Evolutionary conservation across 2,797 vertebrate genomes (phyloP), one percentile per base, ranked within the genome.

Genomic region (Cygnus olor): DNA sequence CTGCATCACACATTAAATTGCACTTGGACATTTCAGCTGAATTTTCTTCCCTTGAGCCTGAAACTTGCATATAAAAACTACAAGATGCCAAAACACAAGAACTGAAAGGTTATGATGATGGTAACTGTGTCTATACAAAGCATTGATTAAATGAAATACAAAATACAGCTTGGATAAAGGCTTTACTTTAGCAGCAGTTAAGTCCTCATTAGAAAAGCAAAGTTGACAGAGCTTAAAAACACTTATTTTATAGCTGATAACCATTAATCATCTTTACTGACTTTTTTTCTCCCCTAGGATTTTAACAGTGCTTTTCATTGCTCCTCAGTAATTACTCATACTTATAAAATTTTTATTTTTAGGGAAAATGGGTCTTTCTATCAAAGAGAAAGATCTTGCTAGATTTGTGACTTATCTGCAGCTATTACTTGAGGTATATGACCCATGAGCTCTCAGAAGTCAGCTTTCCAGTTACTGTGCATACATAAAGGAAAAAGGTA

Each of bases 21-120:
- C 85, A 84, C 69, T 97, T 96, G 96, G 96, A 96, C 95, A 90
- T 94, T 94, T 95, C 85, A 81, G 87, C 88, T 93, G 94, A 95
- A 95, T 93, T 89, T 89, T 72, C 77, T 89, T 97, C 96, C 95
- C 96, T 65, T 60, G 94, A 95, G 96, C 66, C 90, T 71, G 66
- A 64, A 66, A n/a, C 65, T 94, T 88, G 85, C 93, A 88, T 38
- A 85, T 81, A 68, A 90, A 90, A 80, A 69, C 79, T 89, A 68
- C 15, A 69, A 94, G 92, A 96, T 94, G 90, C 89, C 94, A 95
- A 97, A 97, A 92, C 54, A 94, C 51, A 90, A 74, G 68, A 83
- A 40, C 79, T 83, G 82, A 95, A 88, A 93, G 65, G 73, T 92
- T 96, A 89, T 71, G 71, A 82, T 54, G 77, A 84, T 8, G 64